Conservation (phyloP, 2,113 vertebrate species). For the Camelus dromedarius region DNA sequence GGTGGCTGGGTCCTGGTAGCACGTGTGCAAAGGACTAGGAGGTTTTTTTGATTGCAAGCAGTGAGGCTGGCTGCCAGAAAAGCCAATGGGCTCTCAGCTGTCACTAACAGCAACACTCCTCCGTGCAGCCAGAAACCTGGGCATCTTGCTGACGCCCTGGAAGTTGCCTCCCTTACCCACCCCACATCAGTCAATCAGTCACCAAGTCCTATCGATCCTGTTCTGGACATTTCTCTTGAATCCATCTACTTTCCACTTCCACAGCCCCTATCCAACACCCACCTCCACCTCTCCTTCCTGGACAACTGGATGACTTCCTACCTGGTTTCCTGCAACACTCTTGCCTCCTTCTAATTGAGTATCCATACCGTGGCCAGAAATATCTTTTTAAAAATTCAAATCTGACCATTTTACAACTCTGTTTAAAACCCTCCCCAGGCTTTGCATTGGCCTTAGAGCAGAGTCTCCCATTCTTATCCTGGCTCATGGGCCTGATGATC, state of each 20-base stretch:
- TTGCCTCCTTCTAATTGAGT: neutral
- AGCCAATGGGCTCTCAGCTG: neutral
- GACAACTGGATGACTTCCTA: neutral
- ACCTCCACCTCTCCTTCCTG: neutral
- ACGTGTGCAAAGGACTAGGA: neutral
- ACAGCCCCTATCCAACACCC: accelerated
- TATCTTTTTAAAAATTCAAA: neutral
- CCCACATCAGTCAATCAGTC: neutral
- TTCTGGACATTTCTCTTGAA: neutral
- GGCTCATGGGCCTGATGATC: too few relatives aligned
- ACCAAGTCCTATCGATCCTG: neutral
- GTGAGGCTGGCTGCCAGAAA: neutral
- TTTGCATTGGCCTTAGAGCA: neutral
- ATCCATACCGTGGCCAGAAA: neutral
- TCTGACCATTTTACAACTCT: neutral
- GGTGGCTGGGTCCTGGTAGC: neutral
- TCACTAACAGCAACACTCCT: neutral
- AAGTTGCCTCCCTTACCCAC: neutral
- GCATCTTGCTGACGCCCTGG: neutral
- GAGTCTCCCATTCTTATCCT: neutral
- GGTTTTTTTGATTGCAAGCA: neutral
- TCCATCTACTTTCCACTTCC: neutral
- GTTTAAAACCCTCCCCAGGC: neutral
- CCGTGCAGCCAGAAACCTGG: neutral
- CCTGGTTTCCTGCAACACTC: neutral